Evolutionary conservation across 2,888 invertebrate genomes (phyloP).

Genomic region (Ennomos fuscantarius): DNA sequence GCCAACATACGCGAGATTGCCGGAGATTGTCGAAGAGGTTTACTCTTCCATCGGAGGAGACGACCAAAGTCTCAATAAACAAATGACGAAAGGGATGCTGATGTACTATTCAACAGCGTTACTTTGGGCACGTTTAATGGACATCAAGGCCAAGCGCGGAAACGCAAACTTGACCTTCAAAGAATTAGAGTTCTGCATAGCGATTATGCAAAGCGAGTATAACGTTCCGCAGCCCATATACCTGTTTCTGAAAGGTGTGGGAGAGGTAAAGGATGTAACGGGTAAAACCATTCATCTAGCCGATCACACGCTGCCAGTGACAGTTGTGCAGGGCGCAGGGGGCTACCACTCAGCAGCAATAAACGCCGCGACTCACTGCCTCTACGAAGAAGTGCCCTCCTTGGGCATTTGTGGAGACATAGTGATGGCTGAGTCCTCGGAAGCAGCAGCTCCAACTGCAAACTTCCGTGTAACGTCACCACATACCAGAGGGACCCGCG

Average conservation of each 20-base stretch:
- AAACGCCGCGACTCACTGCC: not conserved
- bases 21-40: slow-evolving; percentile 2
- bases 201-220: not conserved
- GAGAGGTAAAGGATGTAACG: not conserved
- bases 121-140: not conserved
- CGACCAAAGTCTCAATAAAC: not conserved
- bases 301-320: not conserved
- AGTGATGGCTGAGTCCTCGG: not conserved
- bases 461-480: not conserved
- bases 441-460: not conserved
- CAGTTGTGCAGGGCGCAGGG: not conserved
- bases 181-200: slow-evolving; percentile 2
- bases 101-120: not conserved
- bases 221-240: slow-evolving; percentile 2
- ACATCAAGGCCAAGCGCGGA: slow-evolving; percentile 4
- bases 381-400: slow-evolving; percentile 2
- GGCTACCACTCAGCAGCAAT: not conserved
- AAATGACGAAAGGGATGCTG: slow-evolving; percentile 4
- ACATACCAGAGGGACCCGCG: not conserved
- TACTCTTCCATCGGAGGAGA: slow-evolving; percentile 2
- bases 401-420: not conserved
- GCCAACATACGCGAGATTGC: not conserved
- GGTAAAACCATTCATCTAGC: not conserved
- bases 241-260: slow-evolving; percentile 3
- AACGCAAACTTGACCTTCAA: slow-evolving; percentile 5